phyloP scores from a whole-genome alignment of 2,888 invertebrate species.

The Chrysomela aeneicollis region DNA sequence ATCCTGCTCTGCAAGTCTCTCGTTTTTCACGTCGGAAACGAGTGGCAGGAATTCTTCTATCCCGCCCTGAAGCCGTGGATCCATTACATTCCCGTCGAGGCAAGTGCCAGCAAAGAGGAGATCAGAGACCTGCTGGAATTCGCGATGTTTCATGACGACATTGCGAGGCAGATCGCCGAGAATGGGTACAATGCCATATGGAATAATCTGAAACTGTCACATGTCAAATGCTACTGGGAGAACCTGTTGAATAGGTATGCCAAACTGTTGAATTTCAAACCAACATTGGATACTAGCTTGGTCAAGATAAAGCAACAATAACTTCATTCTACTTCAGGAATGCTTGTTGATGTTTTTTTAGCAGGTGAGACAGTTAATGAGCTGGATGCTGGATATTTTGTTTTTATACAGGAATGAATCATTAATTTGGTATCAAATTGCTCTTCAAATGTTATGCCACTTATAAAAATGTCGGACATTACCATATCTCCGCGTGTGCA shows the following conservation, averaged over 20 bases:
- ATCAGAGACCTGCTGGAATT: slow-evolving; percentile 78
- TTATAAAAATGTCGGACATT: no score
- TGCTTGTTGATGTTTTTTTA: no score
- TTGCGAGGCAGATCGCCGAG: slow-evolving; percentile 80
- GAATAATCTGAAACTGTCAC: slow-evolving; percentile 81
- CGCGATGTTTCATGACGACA: slow-evolving; percentile 76
- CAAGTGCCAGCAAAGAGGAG: slow-evolving; percentile 71
- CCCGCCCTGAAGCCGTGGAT: slow-evolving; percentile 90
- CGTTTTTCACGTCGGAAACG: slow-evolving; percentile 92
- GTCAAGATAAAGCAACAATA: slow-evolving; percentile 61
- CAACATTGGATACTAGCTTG: slow-evolving; percentile 67
- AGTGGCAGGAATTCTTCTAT: slow-evolving; percentile 97
- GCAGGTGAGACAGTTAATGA: no score
- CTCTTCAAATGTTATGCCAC: no score
- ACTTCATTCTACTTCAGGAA: neutral
- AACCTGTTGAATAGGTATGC: slow-evolving; percentile 77
- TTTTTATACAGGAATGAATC: no score
- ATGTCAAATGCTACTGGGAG: slow-evolving; percentile 89
- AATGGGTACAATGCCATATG: slow-evolving; percentile 85
- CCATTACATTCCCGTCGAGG: slow-evolving; percentile 87
- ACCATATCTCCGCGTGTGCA: no score
- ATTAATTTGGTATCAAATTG: no score
- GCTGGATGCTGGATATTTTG: no score
- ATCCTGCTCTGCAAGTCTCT: slow-evolving; percentile 91
- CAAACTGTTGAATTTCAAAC: slow-evolving; percentile 74